phyloP scores from a whole-genome alignment of 2,888 invertebrate species.

The Chloroclystis v-ata region DNA sequence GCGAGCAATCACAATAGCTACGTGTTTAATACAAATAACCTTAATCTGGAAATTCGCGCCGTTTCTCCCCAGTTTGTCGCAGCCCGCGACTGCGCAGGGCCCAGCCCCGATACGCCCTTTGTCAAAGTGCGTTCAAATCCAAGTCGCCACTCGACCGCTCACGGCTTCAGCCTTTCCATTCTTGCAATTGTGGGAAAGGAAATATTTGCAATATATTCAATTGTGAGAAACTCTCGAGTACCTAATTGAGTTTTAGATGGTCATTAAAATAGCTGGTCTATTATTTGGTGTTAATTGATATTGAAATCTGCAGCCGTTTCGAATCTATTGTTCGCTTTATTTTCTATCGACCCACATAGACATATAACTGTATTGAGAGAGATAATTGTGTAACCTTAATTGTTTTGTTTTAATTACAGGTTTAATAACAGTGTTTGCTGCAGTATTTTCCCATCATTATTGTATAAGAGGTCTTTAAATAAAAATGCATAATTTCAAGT shows the following conservation, averaged over 20 bases:
- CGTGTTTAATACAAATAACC: conserved; percentile 69
- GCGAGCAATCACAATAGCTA: conserved; percentile 53
- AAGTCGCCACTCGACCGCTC: conserved; percentile 62
- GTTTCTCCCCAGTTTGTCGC: conserved; percentile 58
- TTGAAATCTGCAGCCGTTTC: conserved; percentile 25
- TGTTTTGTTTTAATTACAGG: too few relatives aligned
- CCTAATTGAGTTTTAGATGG: conserved; percentile 48
- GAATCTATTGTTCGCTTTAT: conserved; percentile 12
- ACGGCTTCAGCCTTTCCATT: conserved; percentile 44
- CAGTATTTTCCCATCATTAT: too few relatives aligned
- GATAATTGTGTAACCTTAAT: too few relatives aligned
- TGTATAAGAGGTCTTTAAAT: too few relatives aligned
- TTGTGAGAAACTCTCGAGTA: conserved; percentile 58
- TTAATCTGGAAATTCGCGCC: conserved; percentile 57
- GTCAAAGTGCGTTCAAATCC: conserved; percentile 33
- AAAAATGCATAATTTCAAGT: too few relatives aligned
- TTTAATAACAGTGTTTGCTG: too few relatives aligned
- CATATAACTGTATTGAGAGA: too few relatives aligned
- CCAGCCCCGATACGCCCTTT: conserved; percentile 55
- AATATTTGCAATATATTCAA: conserved; percentile 53
- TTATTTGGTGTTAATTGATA: conserved; percentile 43
- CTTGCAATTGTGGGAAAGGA: conserved; percentile 63
- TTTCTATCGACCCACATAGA: not conserved
- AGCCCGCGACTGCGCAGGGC: conserved; percentile 62
- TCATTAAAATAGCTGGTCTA: conserved; percentile 39